Evolutionary conservation across 1,140 invertebrate genomes (phyloP).

Genomic region (Drosophila ambigua): DNA sequence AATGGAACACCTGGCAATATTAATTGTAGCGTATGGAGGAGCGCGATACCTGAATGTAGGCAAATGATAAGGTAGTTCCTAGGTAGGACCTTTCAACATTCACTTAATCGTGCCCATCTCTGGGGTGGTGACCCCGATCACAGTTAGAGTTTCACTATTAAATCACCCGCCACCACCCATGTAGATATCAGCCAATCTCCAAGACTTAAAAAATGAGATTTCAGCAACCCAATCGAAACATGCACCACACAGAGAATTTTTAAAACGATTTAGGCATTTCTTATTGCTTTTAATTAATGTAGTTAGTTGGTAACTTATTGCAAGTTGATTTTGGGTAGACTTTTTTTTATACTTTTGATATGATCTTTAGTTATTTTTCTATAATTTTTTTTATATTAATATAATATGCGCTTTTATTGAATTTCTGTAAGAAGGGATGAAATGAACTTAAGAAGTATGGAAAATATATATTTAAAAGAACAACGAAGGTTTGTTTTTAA

Average conservation of each 20-base stretch:
- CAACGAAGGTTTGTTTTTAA: conserved; percentile 65
- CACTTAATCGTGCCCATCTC: background rate
- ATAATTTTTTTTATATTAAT: conserved; percentile 25
- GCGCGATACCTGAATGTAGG: too few species aligned
- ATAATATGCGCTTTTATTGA: conserved; percentile 15
- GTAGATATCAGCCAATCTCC: conserved; percentile 40
- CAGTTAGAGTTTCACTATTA: conserved; percentile 29
- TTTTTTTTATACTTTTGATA: conserved; percentile 30
- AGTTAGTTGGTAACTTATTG: conserved; percentile 47
- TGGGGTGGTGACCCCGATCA: background rate
- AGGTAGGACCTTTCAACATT: too few species aligned
- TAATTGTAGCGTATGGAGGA: too few species aligned
- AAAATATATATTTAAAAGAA: conserved; percentile 13
- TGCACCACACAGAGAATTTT: conserved; percentile 12
- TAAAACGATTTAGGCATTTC: conserved; percentile 18
- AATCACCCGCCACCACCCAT: background rate
- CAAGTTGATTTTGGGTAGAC: conserved; percentile 18
- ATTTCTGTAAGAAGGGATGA: conserved; percentile 1
- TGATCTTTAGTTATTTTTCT: conserved; percentile 28
- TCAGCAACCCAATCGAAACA: background rate
- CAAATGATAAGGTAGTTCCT: too few species aligned
- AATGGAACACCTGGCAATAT: too few species aligned
- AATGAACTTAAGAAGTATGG: conserved; percentile 26
- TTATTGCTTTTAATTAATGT: conserved; percentile 41
- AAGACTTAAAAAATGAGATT: conserved; percentile 31